Percentiles rank a stretch among this genome's conserved stretches.
phyloP scores from a whole-genome alignment of 2,113 vertebrate genomes.

The Pachypanchax playfairii region DNA sequence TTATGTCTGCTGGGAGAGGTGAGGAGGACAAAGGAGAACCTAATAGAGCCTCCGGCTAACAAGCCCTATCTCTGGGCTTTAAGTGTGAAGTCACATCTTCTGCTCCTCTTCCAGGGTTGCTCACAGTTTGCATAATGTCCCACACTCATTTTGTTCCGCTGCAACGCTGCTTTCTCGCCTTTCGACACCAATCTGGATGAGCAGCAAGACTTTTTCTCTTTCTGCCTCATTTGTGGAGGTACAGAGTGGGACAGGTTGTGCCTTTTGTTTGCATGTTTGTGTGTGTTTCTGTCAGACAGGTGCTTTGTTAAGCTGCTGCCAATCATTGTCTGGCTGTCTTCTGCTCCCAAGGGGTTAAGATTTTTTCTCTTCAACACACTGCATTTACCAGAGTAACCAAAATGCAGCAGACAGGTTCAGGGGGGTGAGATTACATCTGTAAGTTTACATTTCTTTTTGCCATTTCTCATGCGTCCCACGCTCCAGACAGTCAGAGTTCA shows the following conservation, averaged over 20 bases:
- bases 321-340: slow-evolving; percentile 75
- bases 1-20: slow-evolving; percentile 67
- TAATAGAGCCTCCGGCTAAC: slow-evolving; percentile 84
- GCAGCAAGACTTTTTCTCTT: slow-evolving; percentile 76
- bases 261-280: slow-evolving; percentile 61
- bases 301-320: slow-evolving; percentile 76
- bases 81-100: slow-evolving; percentile 76
- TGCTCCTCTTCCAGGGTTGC: slow-evolving; percentile 20
- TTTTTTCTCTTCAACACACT: slow-evolving; percentile 16
- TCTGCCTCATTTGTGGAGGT: slow-evolving; percentile 74
- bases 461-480: slow-evolving; percentile 46
- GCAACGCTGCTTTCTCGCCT: slow-evolving; percentile 25
- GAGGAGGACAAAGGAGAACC: slow-evolving; percentile 67
- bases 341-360: slow-evolving; percentile 32
- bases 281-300: slow-evolving; percentile 50
- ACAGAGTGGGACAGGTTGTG: slow-evolving; percentile 38
- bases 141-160: slow-evolving; percentile 72
- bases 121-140: slow-evolving; percentile 80
- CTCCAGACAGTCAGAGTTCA: slow-evolving; percentile 54
- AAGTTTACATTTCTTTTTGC: slow-evolving; percentile 36
- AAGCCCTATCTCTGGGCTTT: slow-evolving; percentile 87
- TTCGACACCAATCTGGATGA: slow-evolving; percentile 74
- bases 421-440: slow-evolving; percentile 58
- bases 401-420: slow-evolving; percentile 43
- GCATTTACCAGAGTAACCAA: slow-evolving; percentile 52